Evolutionary conservation across 2,113 vertebrate species (phyloP).

Genomic region (Platysteira castanea): DNA sequence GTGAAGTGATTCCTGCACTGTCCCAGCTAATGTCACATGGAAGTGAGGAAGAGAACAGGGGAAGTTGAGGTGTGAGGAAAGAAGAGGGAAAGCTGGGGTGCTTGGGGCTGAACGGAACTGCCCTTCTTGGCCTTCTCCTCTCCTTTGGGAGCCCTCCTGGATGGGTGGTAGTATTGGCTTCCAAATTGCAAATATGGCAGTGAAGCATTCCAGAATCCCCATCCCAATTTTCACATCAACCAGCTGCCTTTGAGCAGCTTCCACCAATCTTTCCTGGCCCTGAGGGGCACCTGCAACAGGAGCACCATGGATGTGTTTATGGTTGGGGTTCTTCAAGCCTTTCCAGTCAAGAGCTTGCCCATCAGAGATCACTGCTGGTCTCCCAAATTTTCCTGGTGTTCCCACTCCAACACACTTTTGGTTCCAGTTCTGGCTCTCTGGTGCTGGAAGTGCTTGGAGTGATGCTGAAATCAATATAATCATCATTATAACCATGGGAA

Average conservation of each 20-base stretch:
- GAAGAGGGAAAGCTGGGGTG: not conserved
- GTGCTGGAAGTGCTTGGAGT: not conserved
- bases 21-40: not conserved
- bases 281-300: not conserved
- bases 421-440: not conserved
- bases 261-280: not conserved
- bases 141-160: not conserved
- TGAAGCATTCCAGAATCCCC: not conserved
- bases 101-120: not conserved
- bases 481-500: not conserved
- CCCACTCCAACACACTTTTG: not conserved
- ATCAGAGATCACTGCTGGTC: accelerated
- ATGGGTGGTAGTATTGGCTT: not conserved
- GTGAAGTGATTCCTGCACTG: not conserved
- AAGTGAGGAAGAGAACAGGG: not conserved
- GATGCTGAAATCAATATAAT: not conserved
- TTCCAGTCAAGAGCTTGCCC: not conserved
- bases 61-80: not conserved
- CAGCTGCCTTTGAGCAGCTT: not conserved
- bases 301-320: accelerated
- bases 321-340: not conserved
- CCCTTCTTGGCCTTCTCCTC: not conserved
- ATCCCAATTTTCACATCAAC: not conserved
- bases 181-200: not conserved
- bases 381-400: not conserved